phyloP scores from a whole-genome alignment of 2,797 vertebrate species.

The Pelochelys cantorii region DNA sequence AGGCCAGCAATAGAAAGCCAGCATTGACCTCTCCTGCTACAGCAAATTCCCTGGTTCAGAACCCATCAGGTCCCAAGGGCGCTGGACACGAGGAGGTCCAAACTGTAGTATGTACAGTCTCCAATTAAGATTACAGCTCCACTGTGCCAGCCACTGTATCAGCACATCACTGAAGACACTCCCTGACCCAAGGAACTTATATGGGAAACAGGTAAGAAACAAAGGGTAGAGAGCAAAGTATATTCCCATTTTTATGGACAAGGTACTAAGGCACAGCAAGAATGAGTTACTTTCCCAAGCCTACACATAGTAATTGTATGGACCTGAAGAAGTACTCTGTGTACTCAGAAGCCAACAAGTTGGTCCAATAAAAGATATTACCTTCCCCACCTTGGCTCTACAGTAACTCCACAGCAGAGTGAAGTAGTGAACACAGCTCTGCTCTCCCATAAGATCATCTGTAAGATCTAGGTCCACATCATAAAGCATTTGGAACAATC shows the following conservation, averaged over 20 bases:
- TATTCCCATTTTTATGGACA: conserved; percentile 3
- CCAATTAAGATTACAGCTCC: background rate
- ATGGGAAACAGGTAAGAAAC: background rate
- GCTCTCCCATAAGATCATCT: background rate
- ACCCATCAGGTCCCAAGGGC: no score
- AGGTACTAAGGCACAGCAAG: conserved; percentile 26
- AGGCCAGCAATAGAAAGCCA: no score
- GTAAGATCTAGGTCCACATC: background rate
- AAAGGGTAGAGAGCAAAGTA: rapidly evolving
- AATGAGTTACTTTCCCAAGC: conserved; percentile 4
- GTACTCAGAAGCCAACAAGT: background rate
- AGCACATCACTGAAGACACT: background rate
- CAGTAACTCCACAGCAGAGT: background rate
- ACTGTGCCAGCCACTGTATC: rapidly evolving
- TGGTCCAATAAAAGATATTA: background rate
- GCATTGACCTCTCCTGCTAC: no score
- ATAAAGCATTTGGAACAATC: background rate
- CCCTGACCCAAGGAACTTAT: background rate
- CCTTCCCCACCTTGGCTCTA: background rate
- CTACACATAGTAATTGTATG: background rate
- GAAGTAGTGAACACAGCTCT: conserved; percentile 9
- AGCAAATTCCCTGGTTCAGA: no score
- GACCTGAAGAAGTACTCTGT: background rate
- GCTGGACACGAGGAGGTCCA: no score
- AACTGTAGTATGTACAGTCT: background rate